Evolutionary conservation across 2,113 vertebrate species (phyloP), one percentile per base, ranked within the genome.

Genomic region (Esox niger): DNA sequence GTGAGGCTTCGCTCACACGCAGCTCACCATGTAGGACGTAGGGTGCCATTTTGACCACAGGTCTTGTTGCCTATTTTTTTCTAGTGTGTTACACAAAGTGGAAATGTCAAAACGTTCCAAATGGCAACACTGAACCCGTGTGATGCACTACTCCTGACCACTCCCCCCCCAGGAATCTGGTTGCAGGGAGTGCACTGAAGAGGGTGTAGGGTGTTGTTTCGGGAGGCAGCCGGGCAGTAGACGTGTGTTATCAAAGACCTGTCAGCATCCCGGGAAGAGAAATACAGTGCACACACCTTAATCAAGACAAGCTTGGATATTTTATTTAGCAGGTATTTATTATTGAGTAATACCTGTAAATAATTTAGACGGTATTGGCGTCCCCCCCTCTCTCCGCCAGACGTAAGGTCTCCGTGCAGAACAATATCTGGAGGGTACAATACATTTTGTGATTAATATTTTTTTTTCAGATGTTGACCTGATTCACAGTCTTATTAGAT

Each of bases 251-350:
- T 87, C 88, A 88, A 89, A 89, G 79, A 68, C 77, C 71, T 82
- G 79, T 74, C 70, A 62, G 83, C 46, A 31, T 81, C 83, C 66
- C 74, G 77, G 83, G 82, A 82, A 76, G n/a, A 66, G 74, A 79
- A 82, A 87, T 86, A 68, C 80, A 0, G 81, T 43, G n/a, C n/a
- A n/a, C 83, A 87, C 86, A 86, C 86, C 84, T 85, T 89, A 87
- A 85, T 88, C 84, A 89, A 83, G 87, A 87, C 80, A 88, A 86
- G 84, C 79, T 85, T 81, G 74, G 79, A 85, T 88, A 75, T 88
- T 88, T 88, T 86, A 88, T 90, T 88, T 80, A 90, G 79, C 65
- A 57, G 71, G 65, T 74, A 86, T 89, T 90, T 86, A 88, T 88
- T 89, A 90, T 89, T 88, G 84, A 88, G 84, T 69, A 78, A 82